Conservation (phyloP, 2,888 invertebrate genomes). For the Netelia melanura region DNA sequence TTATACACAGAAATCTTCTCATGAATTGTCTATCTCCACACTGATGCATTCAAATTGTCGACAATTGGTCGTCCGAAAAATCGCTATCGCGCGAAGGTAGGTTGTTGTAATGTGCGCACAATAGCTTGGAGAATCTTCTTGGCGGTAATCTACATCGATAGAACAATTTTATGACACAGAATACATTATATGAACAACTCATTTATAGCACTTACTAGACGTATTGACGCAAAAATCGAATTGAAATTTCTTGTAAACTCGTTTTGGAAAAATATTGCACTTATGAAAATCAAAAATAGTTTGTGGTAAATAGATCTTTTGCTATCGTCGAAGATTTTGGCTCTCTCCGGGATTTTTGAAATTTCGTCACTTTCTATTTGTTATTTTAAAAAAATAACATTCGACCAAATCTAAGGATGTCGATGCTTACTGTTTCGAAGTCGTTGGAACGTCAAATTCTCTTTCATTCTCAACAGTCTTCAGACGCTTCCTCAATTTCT, state of each 20-base stretch:
- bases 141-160: slow-evolving; percentile 21
- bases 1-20: background rate
- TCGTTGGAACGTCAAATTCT: slow-evolving; percentile 1
- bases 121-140: slow-evolving; percentile 42
- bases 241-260: too few relatives aligned
- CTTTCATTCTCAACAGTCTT: slow-evolving; percentile 51
- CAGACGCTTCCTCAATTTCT: slow-evolving; percentile 55
- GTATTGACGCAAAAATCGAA: too few relatives aligned
- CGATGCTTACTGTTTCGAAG: slow-evolving; percentile 51
- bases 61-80: slow-evolving; percentile 76
- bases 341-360: too few relatives aligned
- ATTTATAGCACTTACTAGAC: too few relatives aligned
- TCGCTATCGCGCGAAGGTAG: slow-evolving; percentile 64
- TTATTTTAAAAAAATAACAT: too few relatives aligned
- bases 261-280: too few relatives aligned
- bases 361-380: too few relatives aligned
- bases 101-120: slow-evolving; percentile 62
- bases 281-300: too few relatives aligned
- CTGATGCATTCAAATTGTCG: slow-evolving; percentile 57
- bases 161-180: background rate
- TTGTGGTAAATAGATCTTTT: too few relatives aligned
- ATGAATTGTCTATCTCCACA: background rate
- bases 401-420: too few relatives aligned
- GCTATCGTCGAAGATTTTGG: too few relatives aligned
- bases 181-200: too few relatives aligned